phyloP scores from a whole-genome alignment of 2,113 vertebrate species.

The Apteryx mantelli region DNA sequence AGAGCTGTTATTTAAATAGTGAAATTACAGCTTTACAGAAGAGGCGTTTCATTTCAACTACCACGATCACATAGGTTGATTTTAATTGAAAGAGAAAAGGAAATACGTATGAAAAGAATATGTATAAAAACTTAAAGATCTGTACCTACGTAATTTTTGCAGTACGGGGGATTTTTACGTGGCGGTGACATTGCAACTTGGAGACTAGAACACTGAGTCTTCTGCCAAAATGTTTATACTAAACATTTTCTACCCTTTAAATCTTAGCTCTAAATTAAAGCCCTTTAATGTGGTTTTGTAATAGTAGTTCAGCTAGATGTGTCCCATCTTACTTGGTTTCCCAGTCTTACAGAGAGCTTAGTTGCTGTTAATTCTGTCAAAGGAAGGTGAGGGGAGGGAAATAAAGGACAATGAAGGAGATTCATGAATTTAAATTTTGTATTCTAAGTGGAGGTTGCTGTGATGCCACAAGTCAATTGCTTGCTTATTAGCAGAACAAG shows the following conservation, averaged over 20 bases:
- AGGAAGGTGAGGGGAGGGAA: accelerated
- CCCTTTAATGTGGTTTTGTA: neutral
- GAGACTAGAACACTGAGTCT: neutral
- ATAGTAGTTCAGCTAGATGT: neutral
- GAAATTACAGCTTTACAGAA: neutral
- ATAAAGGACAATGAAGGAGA: neutral
- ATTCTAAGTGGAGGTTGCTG: neutral
- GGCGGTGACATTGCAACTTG: neutral
- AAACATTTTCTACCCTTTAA: neutral
- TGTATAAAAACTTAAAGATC: neutral
- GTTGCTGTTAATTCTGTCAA: neutral
- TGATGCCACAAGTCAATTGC: neutral
- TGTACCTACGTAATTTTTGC: neutral
- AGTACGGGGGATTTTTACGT: neutral
- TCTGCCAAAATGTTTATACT: neutral
- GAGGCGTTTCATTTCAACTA: neutral
- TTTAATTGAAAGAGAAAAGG: neutral
- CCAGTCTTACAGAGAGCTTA: neutral
- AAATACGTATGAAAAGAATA: neutral
- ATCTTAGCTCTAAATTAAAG: neutral
- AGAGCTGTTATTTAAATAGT: neutral
- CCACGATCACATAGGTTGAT: neutral
- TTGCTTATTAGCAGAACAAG: neutral
- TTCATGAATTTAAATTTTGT: neutral
- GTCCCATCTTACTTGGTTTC: neutral